Conservation (phyloP, 2,797 vertebrate genomes). For the Columba guinea region DNA sequence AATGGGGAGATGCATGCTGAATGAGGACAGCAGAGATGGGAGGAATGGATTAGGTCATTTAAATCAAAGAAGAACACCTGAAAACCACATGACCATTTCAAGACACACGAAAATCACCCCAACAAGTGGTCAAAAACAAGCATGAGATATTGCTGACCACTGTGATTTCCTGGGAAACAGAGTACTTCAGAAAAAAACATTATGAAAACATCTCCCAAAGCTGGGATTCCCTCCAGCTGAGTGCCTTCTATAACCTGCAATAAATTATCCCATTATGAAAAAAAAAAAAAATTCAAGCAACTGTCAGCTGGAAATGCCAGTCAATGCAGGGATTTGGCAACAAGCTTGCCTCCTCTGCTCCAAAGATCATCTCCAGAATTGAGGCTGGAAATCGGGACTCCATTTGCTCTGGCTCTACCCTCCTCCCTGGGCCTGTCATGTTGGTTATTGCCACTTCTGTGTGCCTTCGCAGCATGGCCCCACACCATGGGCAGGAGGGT, state of each 20-base stretch:
- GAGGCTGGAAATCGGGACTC: background rate
- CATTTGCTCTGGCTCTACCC: background rate
- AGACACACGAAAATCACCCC: background rate
- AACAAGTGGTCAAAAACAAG: background rate
- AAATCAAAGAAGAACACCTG: background rate
- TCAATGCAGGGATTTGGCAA: background rate
- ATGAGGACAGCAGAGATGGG: background rate
- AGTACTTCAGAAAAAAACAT: background rate
- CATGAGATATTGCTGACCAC: background rate
- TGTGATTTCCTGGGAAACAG: background rate
- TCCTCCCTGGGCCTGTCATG: background rate
- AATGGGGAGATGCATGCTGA: background rate
- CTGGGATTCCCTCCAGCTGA: conserved; percentile 43
- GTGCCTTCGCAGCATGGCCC: accelerated
- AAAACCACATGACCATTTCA: background rate
- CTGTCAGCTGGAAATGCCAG: background rate
- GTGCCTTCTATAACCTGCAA: conserved; percentile 19
- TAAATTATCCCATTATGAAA: conserved; percentile 5
- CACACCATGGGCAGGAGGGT: background rate
- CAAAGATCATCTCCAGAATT: background rate
- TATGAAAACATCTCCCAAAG: conserved; percentile 21
- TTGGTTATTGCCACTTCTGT: background rate
- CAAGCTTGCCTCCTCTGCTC: background rate
- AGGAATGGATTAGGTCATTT: background rate
- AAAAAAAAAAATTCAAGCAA: background rate